Base-by-base conservation (phyloP, 1,140 invertebrate species). In the Microplitis mediator region DNA sequence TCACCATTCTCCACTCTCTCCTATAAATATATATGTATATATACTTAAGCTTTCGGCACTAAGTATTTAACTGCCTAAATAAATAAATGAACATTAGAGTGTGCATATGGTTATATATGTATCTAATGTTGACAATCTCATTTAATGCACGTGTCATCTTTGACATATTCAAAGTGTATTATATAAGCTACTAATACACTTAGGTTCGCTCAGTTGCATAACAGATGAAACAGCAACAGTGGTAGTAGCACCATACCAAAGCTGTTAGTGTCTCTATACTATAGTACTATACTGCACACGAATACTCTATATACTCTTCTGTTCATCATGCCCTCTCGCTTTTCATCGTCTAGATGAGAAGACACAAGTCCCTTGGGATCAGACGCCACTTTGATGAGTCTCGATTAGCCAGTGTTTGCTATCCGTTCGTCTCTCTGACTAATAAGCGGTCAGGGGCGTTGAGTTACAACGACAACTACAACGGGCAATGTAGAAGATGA, bases 331-430 rank as follows among this genome's bases (percentile, higher is more conserved):
- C n/a, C 11, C 13, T 34, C 60, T 35, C 35, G 13, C 60, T 62
- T 62, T 35, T 62, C 60, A 14, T 62, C 60, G 31, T 62, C 9
- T 31, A 62, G 60, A 62, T 39, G 60, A 62, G 60, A 36, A 62
- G 31, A 35, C 60, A n/a, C 32, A n/a, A 39, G 60, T 16, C 60
- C 14, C 60, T 62, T 6, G 60, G 60, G 60, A 62, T 4, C n/a
- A 62, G 31, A 62, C 35, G 35, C 60, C 35, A 5, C 60, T 62
- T 32, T 35, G 60, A 35, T 62, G 60, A 36, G 60, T 62, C 60
- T 62, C 60, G 35, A 62, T 62, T 62, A 34, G n/a, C 60, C 34
- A 62, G 60, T 62, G 60, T 62, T 62, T 62, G 60, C 60, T 34
- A 62, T 8, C 60, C 60, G 60, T 62, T 34, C 60, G 60, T 11